phyloP scores from a whole-genome alignment of 2,888 invertebrate species.

The Synergus itoensis region DNA sequence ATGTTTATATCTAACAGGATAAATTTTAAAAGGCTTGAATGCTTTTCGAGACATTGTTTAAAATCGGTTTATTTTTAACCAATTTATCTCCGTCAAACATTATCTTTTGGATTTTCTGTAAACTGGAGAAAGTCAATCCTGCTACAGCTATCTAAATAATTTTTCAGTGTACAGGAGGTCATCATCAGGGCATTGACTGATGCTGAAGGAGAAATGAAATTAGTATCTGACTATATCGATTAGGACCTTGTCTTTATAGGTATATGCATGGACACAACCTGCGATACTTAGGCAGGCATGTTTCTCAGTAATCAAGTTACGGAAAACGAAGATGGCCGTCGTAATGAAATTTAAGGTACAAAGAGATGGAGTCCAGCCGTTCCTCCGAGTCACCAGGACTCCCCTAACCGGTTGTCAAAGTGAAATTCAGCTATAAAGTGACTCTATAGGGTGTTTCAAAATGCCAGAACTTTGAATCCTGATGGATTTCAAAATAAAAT shows the following conservation, averaged over 20 bases:
- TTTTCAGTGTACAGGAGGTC: too few species aligned
- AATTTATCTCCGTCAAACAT: too few species aligned
- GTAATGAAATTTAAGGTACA: conserved; percentile 74
- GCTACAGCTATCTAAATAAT: too few species aligned
- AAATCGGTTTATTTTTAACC: too few species aligned
- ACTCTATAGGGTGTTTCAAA: conserved; percentile 30
- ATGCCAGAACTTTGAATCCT: conserved; percentile 8
- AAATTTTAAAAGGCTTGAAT: too few species aligned
- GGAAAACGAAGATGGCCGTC: conserved; percentile 65
- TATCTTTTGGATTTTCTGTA: too few species aligned
- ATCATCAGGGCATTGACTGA: neutral
- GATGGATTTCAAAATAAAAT: too few species aligned
- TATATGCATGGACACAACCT: conserved; percentile 62
- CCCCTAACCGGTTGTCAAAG: conserved; percentile 33
- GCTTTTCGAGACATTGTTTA: too few species aligned
- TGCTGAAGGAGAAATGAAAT: conserved; percentile 23
- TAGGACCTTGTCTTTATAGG: conserved; percentile 30
- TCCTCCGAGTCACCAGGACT: conserved; percentile 52
- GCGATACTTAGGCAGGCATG: conserved; percentile 71
- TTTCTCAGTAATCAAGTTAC: conserved; percentile 73
- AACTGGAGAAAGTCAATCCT: too few species aligned
- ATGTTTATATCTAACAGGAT: too few species aligned
- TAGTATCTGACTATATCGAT: conserved; percentile 12
- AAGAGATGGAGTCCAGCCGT: conserved; percentile 67
- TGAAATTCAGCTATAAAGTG: conserved; percentile 36